Evolutionary conservation across 2,113 vertebrate genomes (phyloP), one percentile per base, ranked within the genome.

Genomic region (Pseudonaja textilis): DNA sequence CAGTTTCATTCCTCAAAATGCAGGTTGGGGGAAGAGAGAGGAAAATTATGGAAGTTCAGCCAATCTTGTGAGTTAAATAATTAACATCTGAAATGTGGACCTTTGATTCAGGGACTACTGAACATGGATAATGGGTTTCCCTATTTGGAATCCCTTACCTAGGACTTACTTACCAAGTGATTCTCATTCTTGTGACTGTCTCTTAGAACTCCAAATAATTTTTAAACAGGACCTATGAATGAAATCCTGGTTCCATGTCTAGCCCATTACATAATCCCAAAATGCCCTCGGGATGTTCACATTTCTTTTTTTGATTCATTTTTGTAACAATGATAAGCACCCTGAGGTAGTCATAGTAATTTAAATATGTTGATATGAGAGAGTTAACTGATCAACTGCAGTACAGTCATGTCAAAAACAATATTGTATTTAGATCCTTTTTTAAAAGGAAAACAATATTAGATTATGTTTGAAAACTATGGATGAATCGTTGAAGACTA

Each of bases 311-410:
- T 69, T 18, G 34, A 81, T 81, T 81, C n/a, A 81, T 39, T 81
- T 39, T 81, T 81, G 61, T 74, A 29, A 93, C 18, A 54, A 23
- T 3, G 23, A 34, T 45, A 42, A 26, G 54, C 14, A 81, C 1
- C 56, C 2, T 14, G 1, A 22, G 22, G 50, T 2, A 23, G 25
- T 56, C 22, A 3, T n/a, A 22, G 3, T 34, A 3, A 0, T 0
- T 7, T 18, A 3, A 11, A 81, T 74, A 4, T 93, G 12, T 25
- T 90, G 9, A 42, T 69, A 3, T 61, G 85, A 34, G 94, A 94
- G 3, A 91, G 47, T 94, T 93, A 95, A 69, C 64, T 93, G 88
- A 96, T 95, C 95, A 93, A 95, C 91, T 0, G 85, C 54, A 50
- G 86, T 42, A 45, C 89, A 87, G 0, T 39, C 29, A 3, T 7